Evolutionary conservation across 2,888 invertebrate genomes (phyloP), one percentile per base, ranked within the genome.

Genomic region (Lissocephala sabroskyi): DNA sequence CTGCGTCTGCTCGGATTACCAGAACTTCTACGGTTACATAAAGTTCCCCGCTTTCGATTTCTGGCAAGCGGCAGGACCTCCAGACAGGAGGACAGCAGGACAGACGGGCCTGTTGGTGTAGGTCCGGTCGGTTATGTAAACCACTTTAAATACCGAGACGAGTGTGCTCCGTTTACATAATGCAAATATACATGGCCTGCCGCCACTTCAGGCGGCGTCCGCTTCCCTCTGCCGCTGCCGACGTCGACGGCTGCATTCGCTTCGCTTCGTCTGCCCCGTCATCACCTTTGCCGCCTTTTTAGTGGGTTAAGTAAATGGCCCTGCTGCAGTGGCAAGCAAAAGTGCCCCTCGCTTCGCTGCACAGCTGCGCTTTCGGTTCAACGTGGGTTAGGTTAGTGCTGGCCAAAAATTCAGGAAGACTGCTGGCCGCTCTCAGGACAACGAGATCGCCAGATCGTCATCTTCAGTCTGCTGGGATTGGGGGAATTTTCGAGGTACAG

Each of bases 291-390:
- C 29, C 54, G 49, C 49, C 48, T 51, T 71, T 71, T 23, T 68
- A 68, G 70, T 68, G 67, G 75, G 75, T 66, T 74, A 75, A 75
- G 61, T 68, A 68, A 68, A 68, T 75, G 71, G 56, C 71, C 54
- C 53, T 36, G 30, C 16, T 35, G 45, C 39, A 43, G 41, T 37
- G 56, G 48, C 45, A 43, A 51, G n/a, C n/a, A n/a, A n/a, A n/a
- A n/a, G n/a, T 45, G 49, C 52, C 52, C 40, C 52, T 49, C 58
- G 62, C 49, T 23, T 7, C 4, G 23, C 23, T 3, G 23, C 23
- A 23, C 23, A 23, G 23, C 23, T 23, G 23, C 23, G 4, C 23
- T 3, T 5, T 3, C 7, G 23, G 23, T 23, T 23, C 23, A 5
- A 23, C 23, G 23, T 23, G 7, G 23, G 23, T 23, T 23, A 23